Percentiles rank a stretch among this genome's conserved stretches.
Conservation (phyloP, 2,113 vertebrate genomes). For the Larimichthys polyactis region DNA sequence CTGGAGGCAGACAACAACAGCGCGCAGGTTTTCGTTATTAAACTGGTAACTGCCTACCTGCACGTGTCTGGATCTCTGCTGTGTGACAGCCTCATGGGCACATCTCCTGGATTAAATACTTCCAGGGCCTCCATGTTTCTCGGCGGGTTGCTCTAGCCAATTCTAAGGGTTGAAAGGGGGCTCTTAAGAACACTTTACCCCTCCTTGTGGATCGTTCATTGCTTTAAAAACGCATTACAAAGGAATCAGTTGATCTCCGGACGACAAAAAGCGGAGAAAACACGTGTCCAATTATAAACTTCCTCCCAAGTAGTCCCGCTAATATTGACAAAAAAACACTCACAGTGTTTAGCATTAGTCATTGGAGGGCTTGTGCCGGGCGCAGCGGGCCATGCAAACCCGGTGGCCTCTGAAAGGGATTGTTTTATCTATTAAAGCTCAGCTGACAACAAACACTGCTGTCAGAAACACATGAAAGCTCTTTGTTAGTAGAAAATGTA, state of each 20-base stretch:
- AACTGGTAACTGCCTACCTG: slow-evolving; percentile 2
- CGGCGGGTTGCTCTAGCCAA: slow-evolving; percentile 65
- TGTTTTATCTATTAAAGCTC: slow-evolving; percentile 64
- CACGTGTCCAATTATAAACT: slow-evolving; percentile 83
- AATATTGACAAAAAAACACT: slow-evolving; percentile 79
- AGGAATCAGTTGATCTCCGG: slow-evolving; percentile 74
- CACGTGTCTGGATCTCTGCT: slow-evolving; percentile 17
- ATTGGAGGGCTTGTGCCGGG: slow-evolving; percentile 49
- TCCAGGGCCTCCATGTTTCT: slow-evolving; percentile 53
- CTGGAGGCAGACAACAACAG: background rate
- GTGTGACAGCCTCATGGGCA: slow-evolving; percentile 45
- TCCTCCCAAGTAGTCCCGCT: slow-evolving; percentile 75
- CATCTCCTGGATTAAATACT: slow-evolving; percentile 82
- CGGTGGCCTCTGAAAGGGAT: slow-evolving; percentile 64
- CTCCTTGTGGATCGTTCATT: slow-evolving; percentile 73
- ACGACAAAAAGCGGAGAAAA: slow-evolving; percentile 65
- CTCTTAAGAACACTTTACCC: slow-evolving; percentile 74
- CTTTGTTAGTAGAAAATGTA: slow-evolving; percentile 35
- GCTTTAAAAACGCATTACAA: slow-evolving; percentile 77
- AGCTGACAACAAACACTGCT: slow-evolving; percentile 68
- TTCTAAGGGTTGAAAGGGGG: slow-evolving; percentile 77
- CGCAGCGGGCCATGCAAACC: slow-evolving; percentile 57
- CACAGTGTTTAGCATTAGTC: slow-evolving; percentile 9
- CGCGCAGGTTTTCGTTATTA: too few relatives aligned
- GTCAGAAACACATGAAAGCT: slow-evolving; percentile 74